Conservation (phyloP, 2,888 invertebrate species). For the Antitype chi region DNA sequence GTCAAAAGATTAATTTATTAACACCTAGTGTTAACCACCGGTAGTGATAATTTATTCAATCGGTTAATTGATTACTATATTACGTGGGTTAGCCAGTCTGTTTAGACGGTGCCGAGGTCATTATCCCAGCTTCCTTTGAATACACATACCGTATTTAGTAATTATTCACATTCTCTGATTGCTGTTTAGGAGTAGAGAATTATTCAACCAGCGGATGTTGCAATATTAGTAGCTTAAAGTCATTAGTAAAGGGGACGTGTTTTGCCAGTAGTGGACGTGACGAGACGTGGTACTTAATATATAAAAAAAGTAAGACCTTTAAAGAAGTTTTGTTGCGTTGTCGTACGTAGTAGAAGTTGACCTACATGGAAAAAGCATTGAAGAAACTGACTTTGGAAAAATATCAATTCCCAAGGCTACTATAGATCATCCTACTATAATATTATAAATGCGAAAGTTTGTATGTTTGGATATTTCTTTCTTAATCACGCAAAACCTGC, state of each 20-base stretch:
- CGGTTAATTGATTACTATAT: slow-evolving; percentile 56
- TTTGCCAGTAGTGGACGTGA: not conserved
- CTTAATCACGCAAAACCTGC: too few species aligned
- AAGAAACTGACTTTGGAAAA: not conserved
- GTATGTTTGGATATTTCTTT: too few species aligned
- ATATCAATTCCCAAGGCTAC: not conserved
- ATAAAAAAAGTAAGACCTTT: not conserved
- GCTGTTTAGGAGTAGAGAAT: slow-evolving; percentile 52
- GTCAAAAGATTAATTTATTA: slow-evolving; percentile 20
- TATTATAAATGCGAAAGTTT: too few species aligned
- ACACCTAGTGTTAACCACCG: slow-evolving; percentile 12
- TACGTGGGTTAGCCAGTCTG: slow-evolving; percentile 54
- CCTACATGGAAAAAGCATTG: not conserved
- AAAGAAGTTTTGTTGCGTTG: not conserved
- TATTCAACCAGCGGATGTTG: slow-evolving; percentile 37
- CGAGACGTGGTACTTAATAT: not conserved
- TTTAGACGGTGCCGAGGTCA: slow-evolving; percentile 47
- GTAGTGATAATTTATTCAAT: slow-evolving; percentile 55
- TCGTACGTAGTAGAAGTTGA: not conserved
- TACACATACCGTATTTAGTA: slow-evolving; percentile 50
- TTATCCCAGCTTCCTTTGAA: slow-evolving; percentile 62
- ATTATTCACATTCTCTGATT: slow-evolving; percentile 62
- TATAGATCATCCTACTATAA: too few species aligned
- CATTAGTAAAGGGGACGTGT: not conserved
- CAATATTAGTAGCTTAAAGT: slow-evolving; percentile 17